Conservation (phyloP, 1,140 invertebrate species). For the Leptonema lineaticorne region DNA sequence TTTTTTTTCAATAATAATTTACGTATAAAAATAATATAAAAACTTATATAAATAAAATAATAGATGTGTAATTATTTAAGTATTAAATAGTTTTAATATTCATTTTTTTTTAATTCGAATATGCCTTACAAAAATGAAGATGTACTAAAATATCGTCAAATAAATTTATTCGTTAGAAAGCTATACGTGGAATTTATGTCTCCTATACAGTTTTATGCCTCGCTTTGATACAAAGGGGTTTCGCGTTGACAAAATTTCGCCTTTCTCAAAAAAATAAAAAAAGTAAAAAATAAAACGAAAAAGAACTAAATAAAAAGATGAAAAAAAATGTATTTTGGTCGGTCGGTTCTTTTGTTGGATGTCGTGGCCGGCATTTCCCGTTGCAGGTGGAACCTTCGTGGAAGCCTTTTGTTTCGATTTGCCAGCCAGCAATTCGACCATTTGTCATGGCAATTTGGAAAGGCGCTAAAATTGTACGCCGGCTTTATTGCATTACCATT, state of each 20-base stretch:
- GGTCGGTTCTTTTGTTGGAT: conserved; percentile 25
- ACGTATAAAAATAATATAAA: too few species aligned
- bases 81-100: too few species aligned
- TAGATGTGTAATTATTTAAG: too few species aligned
- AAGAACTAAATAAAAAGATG: too few species aligned
- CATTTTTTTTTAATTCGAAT: too few species aligned
- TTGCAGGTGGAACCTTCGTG: conserved; percentile 24
- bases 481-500: conserved; percentile 36
- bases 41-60: too few species aligned
- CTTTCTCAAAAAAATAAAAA: conserved; percentile 19
- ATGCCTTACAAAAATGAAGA: too few species aligned
- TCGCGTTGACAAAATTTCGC: conserved; percentile 26
- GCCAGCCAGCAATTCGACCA: conserved; percentile 35
- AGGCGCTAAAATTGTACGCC: conserved; percentile 37
- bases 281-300: too few species aligned
- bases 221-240: conserved; percentile 20
- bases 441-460: conserved; percentile 38
- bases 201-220: not conserved
- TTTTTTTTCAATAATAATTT: too few species aligned
- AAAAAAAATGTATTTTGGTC: conserved; percentile 21
- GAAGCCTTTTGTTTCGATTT: conserved; percentile 39
- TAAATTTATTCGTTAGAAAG: too few species aligned
- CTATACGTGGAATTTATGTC: conserved; percentile 1
- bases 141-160: too few species aligned
- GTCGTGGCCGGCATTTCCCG: not conserved